These are phyloP conservation scores for Caracal caracal DNA, from an alignment of 2,113 vertebrate genomes.

Conservation along the genomic window DNA sequence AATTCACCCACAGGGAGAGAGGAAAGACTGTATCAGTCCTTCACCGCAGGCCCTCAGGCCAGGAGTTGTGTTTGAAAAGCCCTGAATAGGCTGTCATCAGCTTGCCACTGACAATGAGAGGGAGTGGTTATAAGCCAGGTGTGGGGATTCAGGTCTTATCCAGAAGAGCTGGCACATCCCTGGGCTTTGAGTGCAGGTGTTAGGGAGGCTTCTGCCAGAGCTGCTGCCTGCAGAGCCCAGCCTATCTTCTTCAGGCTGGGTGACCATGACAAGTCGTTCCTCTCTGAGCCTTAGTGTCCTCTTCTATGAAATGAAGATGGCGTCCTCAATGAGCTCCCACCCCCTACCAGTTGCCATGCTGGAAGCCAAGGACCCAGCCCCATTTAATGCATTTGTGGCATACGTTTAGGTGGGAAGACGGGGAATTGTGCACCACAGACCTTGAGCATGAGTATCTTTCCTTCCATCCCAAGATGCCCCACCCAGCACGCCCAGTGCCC, in stretches of 20 bases:
- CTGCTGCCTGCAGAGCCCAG: neutral
- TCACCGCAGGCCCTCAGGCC: neutral
- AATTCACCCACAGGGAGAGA: neutral
- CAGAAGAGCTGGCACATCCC: too few species aligned
- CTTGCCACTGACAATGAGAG: neutral
- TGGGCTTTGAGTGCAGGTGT: neutral
- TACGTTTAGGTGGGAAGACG: neutral
- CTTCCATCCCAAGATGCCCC: constrained; percentile 74
- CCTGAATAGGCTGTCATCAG: neutral
- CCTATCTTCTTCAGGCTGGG: neutral
- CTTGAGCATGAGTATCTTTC: neutral
- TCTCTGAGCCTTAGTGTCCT: neutral
- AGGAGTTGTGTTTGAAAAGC: neutral
- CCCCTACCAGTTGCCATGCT: neutral
- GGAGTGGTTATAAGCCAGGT: neutral
- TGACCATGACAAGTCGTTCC: neutral
- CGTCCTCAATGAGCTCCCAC: neutral
- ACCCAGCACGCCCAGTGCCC: constrained; percentile 74
- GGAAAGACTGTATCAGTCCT: neutral
- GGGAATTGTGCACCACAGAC: neutral
- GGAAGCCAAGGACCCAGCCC: neutral
- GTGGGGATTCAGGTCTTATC: neutral
- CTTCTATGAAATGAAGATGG: neutral
- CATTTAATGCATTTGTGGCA: neutral
- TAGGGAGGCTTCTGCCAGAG: neutral